Percentiles rank a stretch among this genome's conserved stretches.
Evolutionary conservation across 2,113 vertebrate genomes (phyloP).

Genomic region (Sinocyclocheilus grahami): DNA sequence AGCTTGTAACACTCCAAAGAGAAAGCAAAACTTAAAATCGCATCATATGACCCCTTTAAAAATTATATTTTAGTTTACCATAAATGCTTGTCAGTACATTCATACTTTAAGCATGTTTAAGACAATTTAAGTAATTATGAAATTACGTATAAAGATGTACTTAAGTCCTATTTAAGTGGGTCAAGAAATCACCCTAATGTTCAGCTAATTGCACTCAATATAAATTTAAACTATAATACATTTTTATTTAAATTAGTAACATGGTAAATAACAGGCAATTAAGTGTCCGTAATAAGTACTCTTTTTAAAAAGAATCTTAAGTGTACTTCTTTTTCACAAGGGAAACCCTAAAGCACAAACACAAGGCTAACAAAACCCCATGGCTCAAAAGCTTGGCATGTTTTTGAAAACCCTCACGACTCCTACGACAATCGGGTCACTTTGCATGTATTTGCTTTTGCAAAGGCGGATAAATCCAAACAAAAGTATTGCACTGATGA

Average conservation of each 20-base stretch:
- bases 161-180: neutral
- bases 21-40: too few species aligned
- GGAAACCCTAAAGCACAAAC: neutral
- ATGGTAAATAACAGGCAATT: neutral
- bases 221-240: neutral
- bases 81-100: too few species aligned
- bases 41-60: too few species aligned
- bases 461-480: neutral
- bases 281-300: neutral
- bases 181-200: neutral
- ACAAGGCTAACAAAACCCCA: neutral
- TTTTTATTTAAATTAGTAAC: neutral
- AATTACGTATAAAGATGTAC: neutral
- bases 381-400: neutral
- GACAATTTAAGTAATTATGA: too few species aligned
- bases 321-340: neutral
- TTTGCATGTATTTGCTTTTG: constrained; percentile 10
- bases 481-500: neutral
- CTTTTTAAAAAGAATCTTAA: neutral
- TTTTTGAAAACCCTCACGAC: neutral
- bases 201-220: neutral
- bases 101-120: too few species aligned
- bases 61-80: too few species aligned
- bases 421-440: neutral
- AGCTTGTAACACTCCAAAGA: too few species aligned